phyloP scores from a whole-genome alignment of 2,797 vertebrate species.

The Microctenopoma steveboyesi region DNA sequence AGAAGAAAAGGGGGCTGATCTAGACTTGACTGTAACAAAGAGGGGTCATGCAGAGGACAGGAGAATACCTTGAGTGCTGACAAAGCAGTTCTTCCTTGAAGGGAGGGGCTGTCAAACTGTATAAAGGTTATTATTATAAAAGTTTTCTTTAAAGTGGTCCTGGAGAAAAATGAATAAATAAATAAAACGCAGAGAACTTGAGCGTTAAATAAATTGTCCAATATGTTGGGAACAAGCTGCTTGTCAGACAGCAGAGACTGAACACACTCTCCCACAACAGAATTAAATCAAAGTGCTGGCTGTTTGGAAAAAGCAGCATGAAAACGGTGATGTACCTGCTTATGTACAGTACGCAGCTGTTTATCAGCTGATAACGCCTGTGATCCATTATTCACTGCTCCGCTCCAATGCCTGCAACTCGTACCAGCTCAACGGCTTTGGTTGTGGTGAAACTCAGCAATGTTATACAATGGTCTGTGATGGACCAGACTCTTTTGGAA shows the following conservation, averaged over 20 bases:
- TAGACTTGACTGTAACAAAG: too few relatives aligned
- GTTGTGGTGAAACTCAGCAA: constrained; percentile 26
- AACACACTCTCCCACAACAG: constrained; percentile 6
- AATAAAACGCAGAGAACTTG: not conserved
- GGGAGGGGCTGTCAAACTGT: too few relatives aligned
- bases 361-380: constrained; percentile 61
- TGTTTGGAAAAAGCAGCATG: constrained; percentile 32
- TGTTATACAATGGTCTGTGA: not conserved
- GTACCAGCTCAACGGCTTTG: constrained; percentile 24
- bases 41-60: too few relatives aligned
- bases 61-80: too few relatives aligned
- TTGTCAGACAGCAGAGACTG: constrained; percentile 20
- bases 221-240: constrained; percentile 39
- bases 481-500: constrained; percentile 5
- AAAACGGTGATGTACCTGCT: constrained; percentile 34
- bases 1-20: too few relatives aligned
- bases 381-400: constrained; percentile 65
- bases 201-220: constrained; percentile 52
- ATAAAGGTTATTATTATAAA: not conserved
- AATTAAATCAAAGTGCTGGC: constrained; percentile 8
- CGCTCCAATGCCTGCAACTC: constrained; percentile 30
- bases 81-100: too few relatives aligned
- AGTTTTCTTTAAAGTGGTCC: constrained; percentile 3
- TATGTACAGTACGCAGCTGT: constrained; percentile 50
- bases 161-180: too few relatives aligned